Conservation (phyloP, 2,797 vertebrate species). For the Girardinus metallicus region DNA sequence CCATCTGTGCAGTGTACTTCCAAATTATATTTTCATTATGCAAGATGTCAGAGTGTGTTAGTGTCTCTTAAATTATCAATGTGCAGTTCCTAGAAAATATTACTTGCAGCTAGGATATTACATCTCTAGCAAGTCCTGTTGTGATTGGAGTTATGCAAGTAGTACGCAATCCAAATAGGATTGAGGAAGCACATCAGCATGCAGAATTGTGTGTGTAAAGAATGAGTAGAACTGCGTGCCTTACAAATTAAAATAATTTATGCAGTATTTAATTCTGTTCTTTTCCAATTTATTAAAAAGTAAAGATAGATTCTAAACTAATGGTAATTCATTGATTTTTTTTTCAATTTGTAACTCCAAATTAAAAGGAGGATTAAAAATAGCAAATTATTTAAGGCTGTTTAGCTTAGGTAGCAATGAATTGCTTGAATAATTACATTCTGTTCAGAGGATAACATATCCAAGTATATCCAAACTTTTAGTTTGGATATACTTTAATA, state of each 20-base stretch:
- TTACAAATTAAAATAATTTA: background rate
- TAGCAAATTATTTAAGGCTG: background rate
- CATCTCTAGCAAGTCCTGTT: slow-evolving; percentile 13
- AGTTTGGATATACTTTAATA: background rate
- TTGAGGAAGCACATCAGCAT: background rate
- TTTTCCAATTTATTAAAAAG: background rate
- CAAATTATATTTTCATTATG: slow-evolving; percentile 58
- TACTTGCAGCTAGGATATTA: slow-evolving; percentile 4
- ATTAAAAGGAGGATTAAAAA: background rate
- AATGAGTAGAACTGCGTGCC: background rate
- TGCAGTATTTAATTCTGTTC: background rate
- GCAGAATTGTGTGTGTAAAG: background rate
- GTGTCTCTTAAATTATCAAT: slow-evolving; percentile 27
- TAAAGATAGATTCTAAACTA: background rate
- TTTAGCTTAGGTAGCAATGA: background rate
- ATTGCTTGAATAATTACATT: background rate
- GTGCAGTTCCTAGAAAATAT: slow-evolving; percentile 15
- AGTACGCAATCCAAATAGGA: background rate
- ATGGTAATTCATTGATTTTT: background rate
- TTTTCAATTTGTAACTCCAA: background rate
- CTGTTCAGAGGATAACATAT: background rate
- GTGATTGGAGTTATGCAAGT: background rate
- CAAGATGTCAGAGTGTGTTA: slow-evolving; percentile 46
- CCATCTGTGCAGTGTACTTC: slow-evolving; percentile 65
- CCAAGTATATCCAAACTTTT: no score